Base-by-base conservation (phyloP, 1,140 invertebrate genomes). In the Dryas iulia region DNA sequence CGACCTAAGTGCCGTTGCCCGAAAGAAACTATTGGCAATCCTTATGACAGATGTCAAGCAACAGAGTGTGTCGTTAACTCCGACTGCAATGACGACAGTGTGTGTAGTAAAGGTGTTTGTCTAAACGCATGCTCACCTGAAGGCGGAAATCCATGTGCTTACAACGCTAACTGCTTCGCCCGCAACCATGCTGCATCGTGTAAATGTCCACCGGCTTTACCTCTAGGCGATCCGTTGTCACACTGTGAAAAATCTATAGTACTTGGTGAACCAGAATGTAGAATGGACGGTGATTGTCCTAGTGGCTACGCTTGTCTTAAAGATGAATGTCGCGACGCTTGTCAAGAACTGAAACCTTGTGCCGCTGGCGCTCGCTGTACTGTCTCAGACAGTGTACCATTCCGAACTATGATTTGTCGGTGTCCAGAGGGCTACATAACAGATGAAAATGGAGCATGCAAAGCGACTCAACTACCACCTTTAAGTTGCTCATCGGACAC, bases 391-490 rank as follows among this genome's bases (percentile, higher is more conserved):
- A 97, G 96, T 14, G 92, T 96, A 24, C 97, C 97, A 1, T 95
- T 97, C 10, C 89, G 96, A 59, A 97, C 96, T 0, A 95, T 98
- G 94, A 95, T 96, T 33, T 97, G 96, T 80, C 95, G 96, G 59
- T 97, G 97, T 79, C 95, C 96, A 0, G 95, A 96, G 75, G 96
- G 96, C 14, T 97, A 95, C 93, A 94, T 97, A 64, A 96, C 96
- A 1, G 94, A 97, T 78, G 92, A 95, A 62, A 94, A 94, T 70
- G 96, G 96, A 53, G 93, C 95, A 76, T 98, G 97, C 82, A 94
- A 94, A 75, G 93, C 95, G 81, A 94, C 96, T 30, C 90, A 95
- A 77, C 82, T 97, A 54, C 93, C 94, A 73, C 93, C 93, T 72
- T 94, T 93, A 66, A 96, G 96, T 26, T 98, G 97, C 79, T 94